Evolutionary conservation across 2,113 vertebrate species (phyloP), one percentile per base, ranked within the genome.

Genomic region (Blennius ocellaris): DNA sequence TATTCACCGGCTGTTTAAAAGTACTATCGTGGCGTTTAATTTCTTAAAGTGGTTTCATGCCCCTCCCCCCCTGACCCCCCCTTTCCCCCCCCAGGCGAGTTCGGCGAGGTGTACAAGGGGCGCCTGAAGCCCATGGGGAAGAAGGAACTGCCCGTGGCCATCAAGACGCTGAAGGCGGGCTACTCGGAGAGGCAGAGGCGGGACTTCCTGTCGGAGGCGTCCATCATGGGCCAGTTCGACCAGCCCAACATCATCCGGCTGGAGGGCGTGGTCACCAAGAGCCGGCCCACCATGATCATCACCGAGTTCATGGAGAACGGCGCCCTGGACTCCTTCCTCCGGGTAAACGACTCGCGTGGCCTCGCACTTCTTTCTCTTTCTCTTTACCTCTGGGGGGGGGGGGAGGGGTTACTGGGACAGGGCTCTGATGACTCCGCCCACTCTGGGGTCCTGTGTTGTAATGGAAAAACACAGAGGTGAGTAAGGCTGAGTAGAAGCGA

Each of bases 281-380:
- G 90, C 87, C 65, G 96, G 1, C 98, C 98, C 0, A 98, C 99
- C 30, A 99, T 99, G 98, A 99, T 99, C 87, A 97, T 99, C 92
- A 99, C 98, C 0, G 98, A 99, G 91, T 99, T 97, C 89, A 99
- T 99, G 97, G 98, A 99, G 90, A 99, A 99, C 0, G 98, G 98
- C 3, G 97, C 98, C 1, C 73, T 99, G 76, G 98, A 99, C 85
- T 97, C 95, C 0, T 99, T 98, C 82, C 92, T 99, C 53, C 93
- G 97, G 95, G 98, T 99, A 85, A n/a, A n/a, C n/a, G n/a, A n/a
- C n/a, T n/a, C n/a, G n/a, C n/a, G n/a, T n/a, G n/a, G n/a, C n/a
- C n/a, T n/a, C n/a, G n/a, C n/a, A n/a, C n/a, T n/a, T n/a, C n/a
- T n/a, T n/a, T n/a, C n/a, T n/a, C n/a, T n/a, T n/a, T n/a, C n/a